Evolutionary conservation across 2,797 vertebrate genomes (phyloP).

Genomic region (Nyctibius grandis): DNA sequence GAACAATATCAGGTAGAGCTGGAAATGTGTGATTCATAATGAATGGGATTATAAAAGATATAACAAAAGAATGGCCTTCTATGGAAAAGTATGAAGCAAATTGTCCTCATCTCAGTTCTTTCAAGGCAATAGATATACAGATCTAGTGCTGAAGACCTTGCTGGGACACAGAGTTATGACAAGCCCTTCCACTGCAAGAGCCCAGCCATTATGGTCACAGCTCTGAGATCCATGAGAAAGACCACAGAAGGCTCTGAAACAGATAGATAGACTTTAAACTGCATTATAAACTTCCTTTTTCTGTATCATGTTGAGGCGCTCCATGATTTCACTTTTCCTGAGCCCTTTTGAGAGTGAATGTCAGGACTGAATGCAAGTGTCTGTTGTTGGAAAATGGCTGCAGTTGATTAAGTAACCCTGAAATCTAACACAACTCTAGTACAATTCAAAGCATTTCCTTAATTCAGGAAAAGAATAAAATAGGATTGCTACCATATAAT

Average conservation of each 20-base stretch:
- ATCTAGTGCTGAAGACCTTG: neutral
- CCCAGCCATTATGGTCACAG: neutral
- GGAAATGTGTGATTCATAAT: neutral
- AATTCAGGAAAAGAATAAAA: neutral
- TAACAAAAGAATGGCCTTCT: neutral
- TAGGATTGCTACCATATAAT: neutral
- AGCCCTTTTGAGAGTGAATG: neutral
- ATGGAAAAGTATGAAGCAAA: neutral
- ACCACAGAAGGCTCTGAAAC: neutral
- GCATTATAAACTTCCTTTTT: neutral
- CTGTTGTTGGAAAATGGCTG: neutral
- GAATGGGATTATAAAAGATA: neutral
- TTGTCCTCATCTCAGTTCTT: neutral
- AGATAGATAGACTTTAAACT: neutral
- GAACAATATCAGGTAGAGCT: neutral
- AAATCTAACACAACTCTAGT: neutral
- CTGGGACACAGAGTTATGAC: neutral
- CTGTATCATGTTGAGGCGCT: rapidly evolving
- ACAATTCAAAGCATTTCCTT: neutral
- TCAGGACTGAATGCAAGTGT: neutral
- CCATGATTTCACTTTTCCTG: neutral
- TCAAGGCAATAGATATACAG: neutral
- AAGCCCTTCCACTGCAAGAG: neutral
- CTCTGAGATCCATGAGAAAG: neutral
- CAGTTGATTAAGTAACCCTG: neutral